These are phyloP conservation scores for Meloidogyne floridensis DNA, from an alignment of 1,140 invertebrate genomes.

Conservation along the genomic window DNA sequence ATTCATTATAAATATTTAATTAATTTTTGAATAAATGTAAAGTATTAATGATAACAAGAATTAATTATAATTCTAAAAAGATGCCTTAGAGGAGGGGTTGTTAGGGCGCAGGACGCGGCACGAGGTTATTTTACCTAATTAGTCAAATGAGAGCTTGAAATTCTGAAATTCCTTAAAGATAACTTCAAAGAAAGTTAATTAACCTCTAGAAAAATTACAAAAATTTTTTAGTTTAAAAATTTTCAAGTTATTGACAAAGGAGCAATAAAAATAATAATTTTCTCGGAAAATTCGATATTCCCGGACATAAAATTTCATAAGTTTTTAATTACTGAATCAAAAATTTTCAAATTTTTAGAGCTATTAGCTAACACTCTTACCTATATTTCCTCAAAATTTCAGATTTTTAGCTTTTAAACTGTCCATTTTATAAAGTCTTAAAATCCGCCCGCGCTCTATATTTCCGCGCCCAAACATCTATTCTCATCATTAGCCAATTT, in stretches of 20 bases:
- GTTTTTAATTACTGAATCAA: background rate
- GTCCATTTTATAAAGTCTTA: background rate
- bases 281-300: background rate
- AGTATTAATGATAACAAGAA: background rate
- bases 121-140: background rate
- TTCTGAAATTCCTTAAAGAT: too few relatives aligned
- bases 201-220: too few relatives aligned
- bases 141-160: too few relatives aligned
- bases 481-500: background rate
- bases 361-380: background rate
- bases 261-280: too few relatives aligned
- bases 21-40: background rate
- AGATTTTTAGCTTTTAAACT: background rate
- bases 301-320: background rate
- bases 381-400: background rate
- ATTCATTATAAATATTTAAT: conserved; percentile 1
- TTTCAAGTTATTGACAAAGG: too few relatives aligned
- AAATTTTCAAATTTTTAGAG: background rate
- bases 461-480: background rate
- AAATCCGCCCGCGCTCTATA: background rate
- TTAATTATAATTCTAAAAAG: background rate
- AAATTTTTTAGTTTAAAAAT: too few relatives aligned
- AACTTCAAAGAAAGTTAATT: too few relatives aligned
- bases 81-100: background rate
- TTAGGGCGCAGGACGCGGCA: background rate